Evolutionary conservation across 2,888 invertebrate genomes (phyloP).

Genomic region (Lasioglossum calceatum): DNA sequence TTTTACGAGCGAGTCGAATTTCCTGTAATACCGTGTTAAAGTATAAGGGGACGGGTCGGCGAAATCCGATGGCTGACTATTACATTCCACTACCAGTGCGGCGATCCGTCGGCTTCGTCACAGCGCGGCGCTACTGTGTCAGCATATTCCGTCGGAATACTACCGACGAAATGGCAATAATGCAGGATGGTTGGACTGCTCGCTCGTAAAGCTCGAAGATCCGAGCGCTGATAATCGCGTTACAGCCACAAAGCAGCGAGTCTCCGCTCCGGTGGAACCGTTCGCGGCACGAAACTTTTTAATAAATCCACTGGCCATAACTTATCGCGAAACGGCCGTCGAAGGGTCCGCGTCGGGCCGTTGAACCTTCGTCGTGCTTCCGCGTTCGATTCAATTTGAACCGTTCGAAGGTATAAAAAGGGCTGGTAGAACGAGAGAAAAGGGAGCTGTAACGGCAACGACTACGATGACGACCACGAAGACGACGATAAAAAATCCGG

Average conservation of each 20-base stretch:
- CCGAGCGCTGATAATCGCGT: constrained; percentile 31
- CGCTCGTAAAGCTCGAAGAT: constrained; percentile 32
- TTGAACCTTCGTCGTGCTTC: not conserved
- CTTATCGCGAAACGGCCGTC: not conserved
- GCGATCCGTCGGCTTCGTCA: constrained; percentile 25
- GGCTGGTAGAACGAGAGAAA: not conserved
- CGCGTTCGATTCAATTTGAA: constrained; percentile 30
- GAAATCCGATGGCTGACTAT: constrained; percentile 23
- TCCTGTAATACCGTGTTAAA: not conserved
- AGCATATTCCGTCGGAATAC: constrained; percentile 31
- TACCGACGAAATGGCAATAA: constrained; percentile 49
- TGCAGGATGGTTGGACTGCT: constrained; percentile 13
- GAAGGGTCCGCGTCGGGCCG: not conserved
- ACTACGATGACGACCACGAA: not conserved
- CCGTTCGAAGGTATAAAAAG: not conserved
- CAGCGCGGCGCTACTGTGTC: constrained; percentile 23
- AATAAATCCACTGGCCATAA: constrained; percentile 10
- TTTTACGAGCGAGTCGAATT: constrained; percentile 20
- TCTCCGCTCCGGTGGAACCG: not conserved
- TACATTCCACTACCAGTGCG: constrained; percentile 22
- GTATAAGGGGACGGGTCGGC: not conserved
- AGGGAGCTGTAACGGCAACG: not conserved
- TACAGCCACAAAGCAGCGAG: constrained; percentile 18
- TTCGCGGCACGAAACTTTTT: constrained; percentile 11
- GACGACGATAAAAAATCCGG: not conserved